phyloP scores from a whole-genome alignment of 2,888 invertebrate genomes.

The Acleris cristana region DNA sequence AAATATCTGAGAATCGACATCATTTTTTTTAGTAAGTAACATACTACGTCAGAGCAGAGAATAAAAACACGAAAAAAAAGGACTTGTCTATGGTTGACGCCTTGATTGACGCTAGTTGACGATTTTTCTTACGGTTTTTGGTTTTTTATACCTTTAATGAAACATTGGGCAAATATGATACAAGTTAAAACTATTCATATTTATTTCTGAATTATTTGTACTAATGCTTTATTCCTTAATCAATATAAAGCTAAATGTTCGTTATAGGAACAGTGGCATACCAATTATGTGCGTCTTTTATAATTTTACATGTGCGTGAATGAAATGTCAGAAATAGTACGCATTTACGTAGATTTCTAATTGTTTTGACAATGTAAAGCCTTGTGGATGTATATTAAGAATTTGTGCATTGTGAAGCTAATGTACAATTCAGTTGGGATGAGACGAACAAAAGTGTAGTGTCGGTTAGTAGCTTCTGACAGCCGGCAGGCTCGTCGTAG shows the following conservation, averaged over 20 bases:
- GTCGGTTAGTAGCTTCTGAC: slow-evolving; percentile 68
- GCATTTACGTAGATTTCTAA: slow-evolving; percentile 57
- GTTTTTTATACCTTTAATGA: slow-evolving; percentile 43
- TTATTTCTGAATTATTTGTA: slow-evolving; percentile 45
- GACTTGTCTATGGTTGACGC: slow-evolving; percentile 75
- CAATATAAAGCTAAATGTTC: slow-evolving; percentile 44
- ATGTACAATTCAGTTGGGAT: slow-evolving; percentile 62
- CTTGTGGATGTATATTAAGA: slow-evolving; percentile 48
- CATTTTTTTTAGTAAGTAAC: background rate
- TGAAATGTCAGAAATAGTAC: slow-evolving; percentile 70
- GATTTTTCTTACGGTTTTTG: slow-evolving; percentile 50
- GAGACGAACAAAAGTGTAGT: slow-evolving; percentile 69
- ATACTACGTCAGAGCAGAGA: slow-evolving; percentile 25
- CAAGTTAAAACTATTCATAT: slow-evolving; percentile 47
- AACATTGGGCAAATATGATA: slow-evolving; percentile 47
- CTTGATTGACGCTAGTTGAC: slow-evolving; percentile 73
- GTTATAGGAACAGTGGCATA: slow-evolving; percentile 50
- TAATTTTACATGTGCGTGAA: slow-evolving; percentile 76
- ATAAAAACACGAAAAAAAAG: slow-evolving; percentile 43
- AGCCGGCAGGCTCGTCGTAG: slow-evolving; percentile 78
- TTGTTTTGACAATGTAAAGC: slow-evolving; percentile 70
- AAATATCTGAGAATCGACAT: background rate
- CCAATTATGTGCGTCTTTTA: slow-evolving; percentile 65
- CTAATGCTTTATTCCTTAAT: slow-evolving; percentile 57
- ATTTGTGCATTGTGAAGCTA: slow-evolving; percentile 41